Percentiles rank a stretch among this genome's conserved stretches.
phyloP scores from a whole-genome alignment of 2,113 vertebrate genomes.

The Phasianus colchicus region DNA sequence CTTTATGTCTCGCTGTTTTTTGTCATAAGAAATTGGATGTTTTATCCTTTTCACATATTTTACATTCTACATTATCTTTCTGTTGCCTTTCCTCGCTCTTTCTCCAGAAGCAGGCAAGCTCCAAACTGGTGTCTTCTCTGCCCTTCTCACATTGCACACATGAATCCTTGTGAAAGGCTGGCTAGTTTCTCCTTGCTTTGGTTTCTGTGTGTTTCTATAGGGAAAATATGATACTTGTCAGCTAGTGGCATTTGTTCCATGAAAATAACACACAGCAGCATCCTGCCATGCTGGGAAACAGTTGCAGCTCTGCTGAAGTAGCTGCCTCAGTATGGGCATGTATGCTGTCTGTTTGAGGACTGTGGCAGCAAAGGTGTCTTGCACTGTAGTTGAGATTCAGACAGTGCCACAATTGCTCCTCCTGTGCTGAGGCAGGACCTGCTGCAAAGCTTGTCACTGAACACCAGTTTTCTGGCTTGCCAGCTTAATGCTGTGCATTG shows the following conservation, averaged over 20 bases:
- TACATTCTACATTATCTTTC: not conserved
- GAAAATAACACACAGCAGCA: not conserved
- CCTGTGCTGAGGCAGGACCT: not conserved
- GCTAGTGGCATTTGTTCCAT: accelerated
- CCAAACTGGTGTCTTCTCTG: accelerated
- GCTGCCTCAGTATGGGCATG: not conserved
- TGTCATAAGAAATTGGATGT: not conserved
- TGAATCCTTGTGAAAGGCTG: not conserved
- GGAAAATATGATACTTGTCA: not conserved
- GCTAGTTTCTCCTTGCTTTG: not conserved
- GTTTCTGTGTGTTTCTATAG: not conserved
- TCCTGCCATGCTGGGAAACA: not conserved
- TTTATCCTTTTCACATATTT: not conserved
- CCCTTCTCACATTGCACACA: accelerated
- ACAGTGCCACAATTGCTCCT: not conserved
- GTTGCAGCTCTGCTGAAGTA: not conserved
- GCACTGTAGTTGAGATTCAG: not conserved
- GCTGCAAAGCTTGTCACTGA: not conserved
- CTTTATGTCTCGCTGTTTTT: not conserved
- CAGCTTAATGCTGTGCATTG: not conserved
- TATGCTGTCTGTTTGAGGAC: not conserved
- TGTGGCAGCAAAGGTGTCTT: not conserved
- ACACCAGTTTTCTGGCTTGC: not conserved
- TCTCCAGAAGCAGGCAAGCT: not conserved
- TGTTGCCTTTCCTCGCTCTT: not conserved